Evolutionary conservation across 2,888 invertebrate species (phyloP).

Genomic region (Eretmocerus hayati): DNA sequence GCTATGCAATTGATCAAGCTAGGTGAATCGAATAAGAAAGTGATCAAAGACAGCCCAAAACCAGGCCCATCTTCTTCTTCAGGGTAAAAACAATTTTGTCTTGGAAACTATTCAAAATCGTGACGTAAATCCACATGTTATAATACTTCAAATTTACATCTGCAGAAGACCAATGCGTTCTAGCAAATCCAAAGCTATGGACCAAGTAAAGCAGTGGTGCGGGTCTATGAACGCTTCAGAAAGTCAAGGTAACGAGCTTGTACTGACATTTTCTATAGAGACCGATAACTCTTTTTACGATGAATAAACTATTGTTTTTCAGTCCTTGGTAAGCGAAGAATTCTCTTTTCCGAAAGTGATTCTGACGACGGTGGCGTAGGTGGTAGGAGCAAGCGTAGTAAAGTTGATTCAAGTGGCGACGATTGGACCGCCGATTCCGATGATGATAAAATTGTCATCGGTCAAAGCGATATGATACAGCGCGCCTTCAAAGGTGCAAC

Average conservation of each 20-base stretch:
- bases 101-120: not conserved
- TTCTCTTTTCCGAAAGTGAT: slow-evolving; percentile 48
- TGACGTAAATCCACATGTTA: too few relatives aligned
- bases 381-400: slow-evolving; percentile 50
- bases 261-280: too few relatives aligned
- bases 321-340: slow-evolving; percentile 46
- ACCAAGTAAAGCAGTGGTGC: slow-evolving; percentile 80
- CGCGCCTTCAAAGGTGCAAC: slow-evolving; percentile 43
- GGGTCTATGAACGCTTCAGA: slow-evolving; percentile 54
- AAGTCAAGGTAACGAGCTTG: slow-evolving; percentile 16
- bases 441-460: slow-evolving; percentile 41
- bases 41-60: not conserved
- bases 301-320: not conserved
- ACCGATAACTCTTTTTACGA: too few relatives aligned
- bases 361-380: slow-evolving; percentile 43
- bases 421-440: slow-evolving; percentile 47
- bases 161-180: slow-evolving; percentile 63
- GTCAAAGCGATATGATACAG: slow-evolving; percentile 43
- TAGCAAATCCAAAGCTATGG: slow-evolving; percentile 75
- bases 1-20: slow-evolving; percentile 45
- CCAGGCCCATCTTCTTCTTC: not conserved
- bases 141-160: too few relatives aligned
- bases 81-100: not conserved
- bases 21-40: slow-evolving; percentile 28
- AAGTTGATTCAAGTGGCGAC: slow-evolving; percentile 52